Evolutionary conservation across 1,140 invertebrate genomes (phyloP), one percentile per base, ranked within the genome.

Genomic region (Scaptomyza montana): DNA sequence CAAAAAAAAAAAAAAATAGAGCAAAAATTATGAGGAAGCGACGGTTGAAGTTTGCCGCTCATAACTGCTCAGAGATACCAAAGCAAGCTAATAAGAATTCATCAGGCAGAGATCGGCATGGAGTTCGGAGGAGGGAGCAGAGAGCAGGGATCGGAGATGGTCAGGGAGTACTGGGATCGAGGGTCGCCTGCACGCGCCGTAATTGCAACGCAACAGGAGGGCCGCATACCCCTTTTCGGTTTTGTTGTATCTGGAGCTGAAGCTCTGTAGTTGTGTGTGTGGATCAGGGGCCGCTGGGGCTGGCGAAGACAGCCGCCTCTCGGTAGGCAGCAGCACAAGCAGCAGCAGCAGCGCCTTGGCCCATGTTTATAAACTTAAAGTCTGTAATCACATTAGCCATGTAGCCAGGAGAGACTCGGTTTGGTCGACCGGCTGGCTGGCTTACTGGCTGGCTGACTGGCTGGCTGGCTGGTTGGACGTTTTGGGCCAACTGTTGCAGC

Each of bases 311-410:
- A 33, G 55, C 46, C 1, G 30, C 43, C 56, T 36, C 47, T 62
- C 46, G 56, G 56, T 66, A 74, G 71, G 64, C 76, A 77, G 56
- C 71, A 10, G 39, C 39, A 43, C 3, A 12, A 43, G 39, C 39
- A 43, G 39, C 21, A 16, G 16, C 16, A 25, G 21, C 39, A 43
- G 39, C 39, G 67, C 55, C 33, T 47, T 59, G 63, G 62, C 25
- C 54, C 69, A 78, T 89, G 86, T 89, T 89, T 89, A 89, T 89
- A 89, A 89, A 89, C 86, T 74, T 82, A 89, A 89, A 89, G 86
- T 78, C 87, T 87, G 86, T 89, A 89, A 89, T 89, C 86, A 89
- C 87, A 90, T 90, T 89, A 90, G 87, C 71, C 82, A 81, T 90
- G 86, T 81, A 76, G 80, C 61, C 68, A 67, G 66, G 66, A 60